Conservation (phyloP, 2,797 vertebrate species). For the Chiroxiphia lanceolata region DNA sequence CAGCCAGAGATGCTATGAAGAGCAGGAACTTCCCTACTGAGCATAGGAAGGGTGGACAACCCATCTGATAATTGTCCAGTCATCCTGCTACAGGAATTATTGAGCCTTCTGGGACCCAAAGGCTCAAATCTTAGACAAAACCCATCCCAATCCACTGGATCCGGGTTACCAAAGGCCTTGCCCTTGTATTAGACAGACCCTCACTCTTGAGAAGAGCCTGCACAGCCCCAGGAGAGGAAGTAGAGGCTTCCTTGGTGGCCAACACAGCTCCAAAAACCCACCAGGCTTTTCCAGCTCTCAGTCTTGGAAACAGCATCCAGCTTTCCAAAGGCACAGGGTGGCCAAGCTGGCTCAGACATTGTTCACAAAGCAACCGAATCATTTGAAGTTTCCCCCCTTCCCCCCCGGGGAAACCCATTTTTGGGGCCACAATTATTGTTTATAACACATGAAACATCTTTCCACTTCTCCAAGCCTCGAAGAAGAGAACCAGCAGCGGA, state of each 20-base stretch:
- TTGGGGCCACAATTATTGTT: neutral
- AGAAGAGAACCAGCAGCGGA: neutral
- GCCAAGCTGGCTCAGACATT: neutral
- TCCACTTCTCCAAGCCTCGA: neutral
- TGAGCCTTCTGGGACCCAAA: neutral
- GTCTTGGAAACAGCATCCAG: neutral
- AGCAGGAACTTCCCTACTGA: neutral
- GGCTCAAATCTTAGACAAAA: neutral
- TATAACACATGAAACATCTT: neutral
- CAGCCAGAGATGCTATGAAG: neutral
- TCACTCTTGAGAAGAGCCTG: neutral
- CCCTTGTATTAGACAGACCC: neutral
- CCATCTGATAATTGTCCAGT: neutral
- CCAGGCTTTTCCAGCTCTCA: neutral
- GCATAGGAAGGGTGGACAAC: neutral
- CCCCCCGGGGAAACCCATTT: neutral
- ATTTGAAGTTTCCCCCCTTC: neutral
- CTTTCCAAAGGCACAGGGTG: neutral
- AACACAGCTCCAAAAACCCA: neutral
- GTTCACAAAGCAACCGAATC: neutral
- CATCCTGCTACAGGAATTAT: fast-evolving
- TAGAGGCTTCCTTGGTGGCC: slow-evolving; percentile 1
- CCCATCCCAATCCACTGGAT: neutral
- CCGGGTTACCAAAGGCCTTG: neutral
- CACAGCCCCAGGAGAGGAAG: neutral